Percentiles rank a stretch among this genome's conserved stretches.
Evolutionary conservation across 2,113 vertebrate species (phyloP).

Genomic region (Origma solitaria): DNA sequence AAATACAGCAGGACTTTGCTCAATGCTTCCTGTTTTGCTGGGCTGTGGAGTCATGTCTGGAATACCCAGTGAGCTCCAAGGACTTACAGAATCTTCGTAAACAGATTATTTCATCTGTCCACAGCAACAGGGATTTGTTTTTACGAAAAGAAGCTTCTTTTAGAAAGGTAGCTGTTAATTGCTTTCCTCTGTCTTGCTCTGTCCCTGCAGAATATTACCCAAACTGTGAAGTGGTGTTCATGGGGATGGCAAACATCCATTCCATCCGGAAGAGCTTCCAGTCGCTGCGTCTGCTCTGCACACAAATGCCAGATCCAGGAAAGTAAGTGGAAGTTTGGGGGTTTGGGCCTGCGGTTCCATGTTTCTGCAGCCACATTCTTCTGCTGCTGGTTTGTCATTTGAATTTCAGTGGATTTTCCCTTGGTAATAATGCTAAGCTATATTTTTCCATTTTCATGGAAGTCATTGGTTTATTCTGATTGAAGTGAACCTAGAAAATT

Average conservation of each 20-base stretch:
- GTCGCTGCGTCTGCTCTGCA: slow-evolving; percentile 91
- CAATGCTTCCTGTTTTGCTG: neutral
- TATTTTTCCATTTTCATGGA: neutral
- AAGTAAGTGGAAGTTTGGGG: slow-evolving; percentile 80
- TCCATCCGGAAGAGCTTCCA: slow-evolving; percentile 98
- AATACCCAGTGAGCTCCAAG: neutral
- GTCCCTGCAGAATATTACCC: slow-evolving; percentile 91
- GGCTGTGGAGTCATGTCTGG: neutral
- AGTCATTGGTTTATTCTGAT: neutral
- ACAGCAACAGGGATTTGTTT: neutral
- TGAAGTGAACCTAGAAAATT: neutral
- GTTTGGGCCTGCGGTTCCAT: neutral
- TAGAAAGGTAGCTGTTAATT: neutral
- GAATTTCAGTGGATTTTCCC: neutral
- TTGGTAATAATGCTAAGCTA: neutral
- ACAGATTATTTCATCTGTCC: neutral
- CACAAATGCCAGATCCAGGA: slow-evolving; percentile 95
- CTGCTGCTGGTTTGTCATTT: neutral
- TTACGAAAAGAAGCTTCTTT: neutral
- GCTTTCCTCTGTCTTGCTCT: neutral
- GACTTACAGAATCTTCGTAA: neutral
- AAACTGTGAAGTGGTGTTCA: slow-evolving; percentile 97
- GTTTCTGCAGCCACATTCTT: neutral
- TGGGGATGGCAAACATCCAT: slow-evolving; percentile 97
- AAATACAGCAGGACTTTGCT: neutral